These are phyloP conservation scores for Sipha flava DNA, from an alignment of 1,140 invertebrate genomes.

Conservation along the genomic window DNA sequence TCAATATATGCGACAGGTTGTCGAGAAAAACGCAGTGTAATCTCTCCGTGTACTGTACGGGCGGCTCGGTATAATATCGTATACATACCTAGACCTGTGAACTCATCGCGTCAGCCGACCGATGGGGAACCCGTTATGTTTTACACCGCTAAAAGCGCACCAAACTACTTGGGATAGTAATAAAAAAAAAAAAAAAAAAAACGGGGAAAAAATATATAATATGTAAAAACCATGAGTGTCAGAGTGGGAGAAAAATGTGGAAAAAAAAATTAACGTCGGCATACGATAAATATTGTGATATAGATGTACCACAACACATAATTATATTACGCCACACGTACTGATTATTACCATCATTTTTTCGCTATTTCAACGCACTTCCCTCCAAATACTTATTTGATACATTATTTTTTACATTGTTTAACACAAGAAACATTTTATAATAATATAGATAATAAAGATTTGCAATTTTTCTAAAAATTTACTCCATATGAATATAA, in stretches of 20 bases:
- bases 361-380: too few species aligned
- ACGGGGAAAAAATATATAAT: not conserved
- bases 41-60: not conserved
- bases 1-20: not conserved
- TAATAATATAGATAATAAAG: too few species aligned
- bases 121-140: not conserved
- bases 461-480: too few species aligned
- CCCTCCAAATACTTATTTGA: not conserved
- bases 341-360: not conserved
- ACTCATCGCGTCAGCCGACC: not conserved
- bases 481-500: too few species aligned
- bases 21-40: slow-evolving; percentile 2
- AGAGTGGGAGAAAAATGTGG: not conserved
- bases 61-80: too few species aligned
- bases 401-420: too few species aligned
- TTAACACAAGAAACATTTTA: too few species aligned
- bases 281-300: not conserved
- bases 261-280: not conserved
- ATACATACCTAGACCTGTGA: not conserved
- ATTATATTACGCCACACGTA: not conserved
- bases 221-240: not conserved
- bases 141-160: not conserved
- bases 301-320: too few species aligned
- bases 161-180: not conserved
- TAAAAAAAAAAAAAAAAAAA: too few species aligned